Conservation (phyloP, 2,797 vertebrate genomes). For the Petrocephalus sullivani region DNA sequence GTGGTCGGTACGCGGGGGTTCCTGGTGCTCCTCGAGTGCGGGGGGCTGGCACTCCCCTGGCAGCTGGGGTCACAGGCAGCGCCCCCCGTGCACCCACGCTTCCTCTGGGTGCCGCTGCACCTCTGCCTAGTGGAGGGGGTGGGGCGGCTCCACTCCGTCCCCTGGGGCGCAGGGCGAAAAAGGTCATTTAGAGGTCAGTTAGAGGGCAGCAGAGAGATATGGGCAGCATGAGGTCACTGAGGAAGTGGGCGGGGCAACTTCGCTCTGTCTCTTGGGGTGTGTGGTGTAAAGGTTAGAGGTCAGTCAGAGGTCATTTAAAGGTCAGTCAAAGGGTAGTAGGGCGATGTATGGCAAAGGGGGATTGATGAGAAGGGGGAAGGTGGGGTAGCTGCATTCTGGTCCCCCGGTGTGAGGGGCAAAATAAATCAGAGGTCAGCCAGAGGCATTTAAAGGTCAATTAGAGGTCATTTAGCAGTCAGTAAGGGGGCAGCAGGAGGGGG, state of each 20-base stretch:
- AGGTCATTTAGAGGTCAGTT: not conserved
- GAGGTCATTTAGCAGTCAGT: no score
- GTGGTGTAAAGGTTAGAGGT: not conserved
- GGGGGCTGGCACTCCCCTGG: slow-evolving; percentile 71
- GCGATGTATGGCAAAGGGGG: not conserved
- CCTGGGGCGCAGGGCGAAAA: slow-evolving; percentile 51
- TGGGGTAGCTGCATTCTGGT: not conserved
- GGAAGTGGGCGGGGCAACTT: not conserved
- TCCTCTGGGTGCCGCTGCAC: slow-evolving; percentile 73
- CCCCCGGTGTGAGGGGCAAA: not conserved
- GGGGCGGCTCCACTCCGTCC: slow-evolving; percentile 74
- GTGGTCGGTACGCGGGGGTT: slow-evolving; percentile 75
- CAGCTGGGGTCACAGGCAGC: slow-evolving; percentile 65
- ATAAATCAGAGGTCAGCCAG: not conserved
- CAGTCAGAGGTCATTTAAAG: not conserved
- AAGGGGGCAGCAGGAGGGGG: not conserved
- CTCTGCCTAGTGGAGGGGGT: slow-evolving; percentile 69
- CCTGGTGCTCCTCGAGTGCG: slow-evolving; percentile 68
- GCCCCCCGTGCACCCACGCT: slow-evolving; percentile 69
- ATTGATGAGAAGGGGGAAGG: not conserved
- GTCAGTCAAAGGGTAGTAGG: not conserved
- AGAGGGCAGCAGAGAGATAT: not conserved
- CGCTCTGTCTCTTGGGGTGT: not conserved
- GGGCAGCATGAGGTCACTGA: not conserved
- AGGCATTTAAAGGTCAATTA: not conserved